These are phyloP conservation scores for Sceliomorpha sp. DNA, from an alignment of 2,888 invertebrate species.

Conservation along the genomic window DNA sequence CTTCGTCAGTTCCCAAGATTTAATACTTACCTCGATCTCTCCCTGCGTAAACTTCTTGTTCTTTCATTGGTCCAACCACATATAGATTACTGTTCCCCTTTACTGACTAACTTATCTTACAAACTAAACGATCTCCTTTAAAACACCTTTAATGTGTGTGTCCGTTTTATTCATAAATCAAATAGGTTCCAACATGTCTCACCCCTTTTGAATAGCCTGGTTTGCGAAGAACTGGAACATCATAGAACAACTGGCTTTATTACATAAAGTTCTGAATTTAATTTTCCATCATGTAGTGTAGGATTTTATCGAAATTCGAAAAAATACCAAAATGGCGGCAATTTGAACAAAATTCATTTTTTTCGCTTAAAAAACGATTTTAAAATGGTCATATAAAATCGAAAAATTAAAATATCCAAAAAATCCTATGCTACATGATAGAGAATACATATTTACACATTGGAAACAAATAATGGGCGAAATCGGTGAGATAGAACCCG, in stretches of 20 bases:
- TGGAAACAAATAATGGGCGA: constrained; percentile 9
- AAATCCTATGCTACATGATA: constrained; percentile 17
- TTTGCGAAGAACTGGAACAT: constrained; percentile 19
- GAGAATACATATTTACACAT: constrained; percentile 21
- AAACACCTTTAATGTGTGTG: no score
- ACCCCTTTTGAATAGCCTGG: no score
- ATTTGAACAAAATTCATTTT: constrained; percentile 22
- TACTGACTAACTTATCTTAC: no score
- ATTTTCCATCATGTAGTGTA: constrained; percentile 15
- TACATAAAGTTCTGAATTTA: constrained; percentile 1
- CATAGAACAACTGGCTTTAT: constrained; percentile 9
- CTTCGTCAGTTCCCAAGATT: no score
- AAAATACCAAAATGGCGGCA: constrained; percentile 23
- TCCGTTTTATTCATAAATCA: no score
- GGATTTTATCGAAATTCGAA: constrained; percentile 23
- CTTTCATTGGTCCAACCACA: no score
- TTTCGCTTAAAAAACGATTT: constrained; percentile 15
- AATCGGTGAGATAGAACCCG: constrained; percentile 31
- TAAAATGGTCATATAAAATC: constrained; percentile 20
- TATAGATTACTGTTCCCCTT: no score
- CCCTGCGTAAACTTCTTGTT: no score
- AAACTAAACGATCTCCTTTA: no score
- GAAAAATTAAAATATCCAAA: no score
- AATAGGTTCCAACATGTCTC: no score
- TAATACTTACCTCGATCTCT: no score